These are phyloP conservation scores for Ardeotis arabs DNA, from an alignment of 2,113 vertebrate genomes.

Conservation along the genomic window DNA sequence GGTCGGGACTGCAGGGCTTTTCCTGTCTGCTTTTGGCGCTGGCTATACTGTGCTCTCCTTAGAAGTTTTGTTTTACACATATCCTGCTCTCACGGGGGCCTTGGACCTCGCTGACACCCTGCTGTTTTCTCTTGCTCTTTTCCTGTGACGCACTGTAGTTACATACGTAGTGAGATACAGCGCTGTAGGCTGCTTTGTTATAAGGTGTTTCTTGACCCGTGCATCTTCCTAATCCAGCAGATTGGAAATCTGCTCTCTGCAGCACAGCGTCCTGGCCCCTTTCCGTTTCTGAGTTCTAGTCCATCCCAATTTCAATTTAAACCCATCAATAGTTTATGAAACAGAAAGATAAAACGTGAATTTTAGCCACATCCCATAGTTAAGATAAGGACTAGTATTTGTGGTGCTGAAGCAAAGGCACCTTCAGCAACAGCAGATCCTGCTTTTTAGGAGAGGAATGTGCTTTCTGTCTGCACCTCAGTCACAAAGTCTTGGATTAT, in stretches of 20 bases:
- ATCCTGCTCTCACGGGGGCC: neutral
- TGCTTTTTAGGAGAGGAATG: neutral
- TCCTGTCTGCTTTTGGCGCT: neutral
- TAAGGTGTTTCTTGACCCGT: neutral
- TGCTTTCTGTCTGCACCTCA: neutral
- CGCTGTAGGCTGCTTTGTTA: neutral
- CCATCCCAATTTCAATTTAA: neutral
- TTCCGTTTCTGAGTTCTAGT: neutral
- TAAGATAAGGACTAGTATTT: neutral
- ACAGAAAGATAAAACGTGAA: neutral
- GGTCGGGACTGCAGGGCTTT: fast-evolving
- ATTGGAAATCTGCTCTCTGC: neutral
- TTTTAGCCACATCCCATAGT: neutral
- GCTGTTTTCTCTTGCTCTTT: neutral
- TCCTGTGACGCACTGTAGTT: fast-evolving
- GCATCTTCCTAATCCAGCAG: neutral
- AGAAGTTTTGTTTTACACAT: neutral
- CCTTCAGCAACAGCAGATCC: neutral
- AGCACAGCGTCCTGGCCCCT: neutral
- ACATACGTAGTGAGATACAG: fast-evolving
- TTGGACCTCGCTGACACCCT: neutral
- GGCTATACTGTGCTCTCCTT: neutral
- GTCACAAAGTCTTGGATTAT: neutral
- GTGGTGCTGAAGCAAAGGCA: neutral
- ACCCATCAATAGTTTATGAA: neutral